A percentile compares a stretch with the other conserved stretches of the same genome.
phyloP scores from a whole-genome alignment of 2,113 vertebrate species.

The Pelusios castaneus region DNA sequence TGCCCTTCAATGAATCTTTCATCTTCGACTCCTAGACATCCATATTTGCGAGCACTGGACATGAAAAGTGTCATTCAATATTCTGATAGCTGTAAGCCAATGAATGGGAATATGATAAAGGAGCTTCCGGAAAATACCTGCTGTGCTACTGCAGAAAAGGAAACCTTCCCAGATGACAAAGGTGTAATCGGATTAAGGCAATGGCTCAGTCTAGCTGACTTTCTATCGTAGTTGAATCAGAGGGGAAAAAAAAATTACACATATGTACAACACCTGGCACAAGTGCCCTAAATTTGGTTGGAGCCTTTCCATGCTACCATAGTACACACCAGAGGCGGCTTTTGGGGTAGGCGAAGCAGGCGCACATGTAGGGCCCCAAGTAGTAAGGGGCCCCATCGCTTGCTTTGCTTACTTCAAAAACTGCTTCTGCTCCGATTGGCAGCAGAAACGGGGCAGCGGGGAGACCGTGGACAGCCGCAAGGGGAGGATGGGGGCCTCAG shows the following conservation, averaged over 20 bases:
- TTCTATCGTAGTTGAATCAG: accelerated
- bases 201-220: background rate
- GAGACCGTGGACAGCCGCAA: no score
- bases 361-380: no score
- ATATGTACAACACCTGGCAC: background rate
- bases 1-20: background rate
- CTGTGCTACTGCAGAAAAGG: background rate
- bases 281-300: background rate
- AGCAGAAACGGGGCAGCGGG: no score
- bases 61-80: background rate
- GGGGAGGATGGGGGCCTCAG: no score
- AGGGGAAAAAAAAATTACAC: background rate
- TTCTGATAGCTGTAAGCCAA: background rate
- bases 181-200: background rate
- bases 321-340: no score
- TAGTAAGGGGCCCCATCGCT: no score
- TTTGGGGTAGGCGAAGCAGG: no score
- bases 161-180: background rate
- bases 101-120: background rate
- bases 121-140: background rate
- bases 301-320: background rate
- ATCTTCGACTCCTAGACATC: background rate
- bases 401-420: no score
- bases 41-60: background rate
- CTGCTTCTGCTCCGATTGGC: no score